These are phyloP conservation scores for Ricordea florida DNA, from an alignment of 92 coral and sea anemone species.

Conservation along the genomic window DNA sequence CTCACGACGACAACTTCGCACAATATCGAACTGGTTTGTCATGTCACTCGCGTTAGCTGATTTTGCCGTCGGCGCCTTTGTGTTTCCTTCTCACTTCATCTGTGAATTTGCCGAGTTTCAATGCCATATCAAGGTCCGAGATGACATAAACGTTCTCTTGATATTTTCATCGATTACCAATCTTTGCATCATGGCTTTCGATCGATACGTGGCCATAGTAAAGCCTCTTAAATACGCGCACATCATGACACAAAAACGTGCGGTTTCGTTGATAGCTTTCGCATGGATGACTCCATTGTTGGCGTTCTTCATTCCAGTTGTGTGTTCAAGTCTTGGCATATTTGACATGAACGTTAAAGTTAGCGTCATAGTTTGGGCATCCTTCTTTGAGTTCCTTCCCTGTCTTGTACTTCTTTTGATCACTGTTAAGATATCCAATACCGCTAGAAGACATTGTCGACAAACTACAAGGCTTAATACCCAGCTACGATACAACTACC, in stretches of 20 bases:
- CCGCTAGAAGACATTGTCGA: not conserved
- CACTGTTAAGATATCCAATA: conserved; percentile 1
- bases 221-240: conserved; percentile 52
- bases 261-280: not conserved
- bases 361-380: conserved; percentile 18
- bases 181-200: conserved; percentile 70
- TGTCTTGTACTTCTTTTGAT: not conserved
- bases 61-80: conserved; percentile 63
- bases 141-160: conserved; percentile 36
- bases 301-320: not conserved
- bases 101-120: conserved; percentile 6
- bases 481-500: conserved; percentile 15
- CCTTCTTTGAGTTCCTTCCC: conserved; percentile 23
- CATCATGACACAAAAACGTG: conserved; percentile 36
- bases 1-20: conserved; percentile 49
- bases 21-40: conserved; percentile 61
- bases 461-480: not conserved
- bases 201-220: conserved; percentile 76
- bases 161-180: conserved; percentile 59
- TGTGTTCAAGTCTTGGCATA: conserved; percentile 11
- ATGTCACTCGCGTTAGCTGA: conserved; percentile 73
- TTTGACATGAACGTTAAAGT: conserved; percentile 2
- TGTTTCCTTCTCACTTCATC: conserved; percentile 62
- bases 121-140: not conserved
- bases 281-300: conserved; percentile 12